These are phyloP conservation scores for Rostratula benghalensis DNA, from an alignment of 2,113 vertebrate species.

Conservation along the genomic window DNA sequence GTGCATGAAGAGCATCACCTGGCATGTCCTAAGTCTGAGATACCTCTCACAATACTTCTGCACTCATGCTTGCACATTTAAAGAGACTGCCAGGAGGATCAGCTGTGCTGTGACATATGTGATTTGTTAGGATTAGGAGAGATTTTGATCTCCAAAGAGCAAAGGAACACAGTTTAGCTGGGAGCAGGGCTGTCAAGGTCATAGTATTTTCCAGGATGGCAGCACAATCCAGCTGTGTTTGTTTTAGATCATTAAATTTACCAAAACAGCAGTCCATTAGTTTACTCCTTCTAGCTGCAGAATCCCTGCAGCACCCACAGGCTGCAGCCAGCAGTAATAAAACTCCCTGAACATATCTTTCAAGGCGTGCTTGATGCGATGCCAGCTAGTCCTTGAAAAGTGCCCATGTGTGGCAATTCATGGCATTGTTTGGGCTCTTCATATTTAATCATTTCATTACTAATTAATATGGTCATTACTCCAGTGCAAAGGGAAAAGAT, in stretches of 20 bases:
- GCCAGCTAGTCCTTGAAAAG: constrained; percentile 16
- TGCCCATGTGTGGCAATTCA: neutral
- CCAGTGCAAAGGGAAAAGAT: constrained; percentile 20
- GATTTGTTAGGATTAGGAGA: constrained; percentile 27
- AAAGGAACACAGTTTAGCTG: neutral
- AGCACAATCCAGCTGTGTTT: neutral
- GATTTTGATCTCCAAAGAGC: constrained; percentile 13
- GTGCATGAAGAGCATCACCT: neutral
- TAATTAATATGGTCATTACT: constrained; percentile 70
- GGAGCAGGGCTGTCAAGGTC: neutral
- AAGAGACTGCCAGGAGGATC: neutral
- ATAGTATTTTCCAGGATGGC: neutral
- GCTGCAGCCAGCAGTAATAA: neutral
- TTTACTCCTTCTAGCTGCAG: neutral
- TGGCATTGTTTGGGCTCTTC: constrained; percentile 8
- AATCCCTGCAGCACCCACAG: neutral
- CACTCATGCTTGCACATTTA: neutral
- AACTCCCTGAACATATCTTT: neutral
- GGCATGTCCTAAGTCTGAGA: neutral
- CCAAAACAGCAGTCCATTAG: neutral
- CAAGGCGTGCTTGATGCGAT: neutral
- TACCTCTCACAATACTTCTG: neutral
- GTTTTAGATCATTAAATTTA: constrained; percentile 17
- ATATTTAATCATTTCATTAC: constrained; percentile 69
- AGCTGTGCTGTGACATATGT: neutral